Evolutionary conservation across 2,113 vertebrate genomes (phyloP), one percentile per base, ranked within the genome.

Genomic region (Ictalurus punctatus): DNA sequence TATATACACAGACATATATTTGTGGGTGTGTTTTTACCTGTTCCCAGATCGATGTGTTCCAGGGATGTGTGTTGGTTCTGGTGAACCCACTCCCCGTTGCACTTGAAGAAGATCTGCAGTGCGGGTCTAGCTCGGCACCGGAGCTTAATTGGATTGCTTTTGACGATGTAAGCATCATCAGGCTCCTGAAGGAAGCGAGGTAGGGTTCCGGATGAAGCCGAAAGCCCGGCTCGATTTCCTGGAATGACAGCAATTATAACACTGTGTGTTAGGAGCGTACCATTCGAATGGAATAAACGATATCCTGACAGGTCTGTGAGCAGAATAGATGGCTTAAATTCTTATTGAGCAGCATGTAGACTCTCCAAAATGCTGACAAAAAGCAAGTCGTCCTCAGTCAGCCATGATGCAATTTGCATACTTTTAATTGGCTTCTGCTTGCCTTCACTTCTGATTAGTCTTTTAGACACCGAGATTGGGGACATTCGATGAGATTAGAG

Each of bases 101-200:
- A 99, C 93, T 99, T 99, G 95, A 99, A 99, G 95, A 99, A 99
- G 90, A 99, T 99, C 91, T 99, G 98, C 93, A 99, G 98, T 2
- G 98, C 98, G 0, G 98, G 98, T 86, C 95, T 94, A 0, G 98
- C 98, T 54, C 96, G 95, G 91, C 98, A 99, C 52, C 95, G 96
- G 67, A 99, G 94, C 87, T 97, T 97, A 90, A 99, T 99, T 79
- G 98, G 98, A 92, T 98, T 98, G 93, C 97, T 99, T 93, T 99
- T 99, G 92, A 99, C 95, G 69, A 99, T 99, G 91, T 99, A 99
- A 27, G 98, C 98, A n/a, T 99, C 98, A 0, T 97, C 97, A 0
- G 98, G 98, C 92, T 99, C 98, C 90, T 98, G 95, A 94, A 98
- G 94, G 90, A 99, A 99, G 89, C 96, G 97, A 27, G 98, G 98